Percentiles rank a stretch among this genome's conserved stretches.
Evolutionary conservation across 2,113 vertebrate genomes (phyloP).

Genomic region (Pholis gunnellus): DNA sequence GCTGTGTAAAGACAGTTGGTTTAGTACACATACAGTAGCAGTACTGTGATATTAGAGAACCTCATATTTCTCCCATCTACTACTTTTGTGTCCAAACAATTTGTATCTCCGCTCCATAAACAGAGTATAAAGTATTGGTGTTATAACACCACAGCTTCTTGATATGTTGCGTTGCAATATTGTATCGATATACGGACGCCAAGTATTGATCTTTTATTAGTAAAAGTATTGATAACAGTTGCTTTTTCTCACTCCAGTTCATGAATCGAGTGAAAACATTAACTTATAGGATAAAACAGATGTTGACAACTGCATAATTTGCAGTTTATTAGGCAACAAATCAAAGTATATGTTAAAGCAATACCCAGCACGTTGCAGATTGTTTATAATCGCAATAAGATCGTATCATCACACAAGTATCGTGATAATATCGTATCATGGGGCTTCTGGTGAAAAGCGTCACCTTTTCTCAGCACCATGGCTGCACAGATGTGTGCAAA

Average conservation of each 20-base stretch:
- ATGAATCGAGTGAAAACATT: neutral
- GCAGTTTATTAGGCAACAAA: too few species aligned
- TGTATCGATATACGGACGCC: too few species aligned
- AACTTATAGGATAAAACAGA: neutral
- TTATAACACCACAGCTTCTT: too few species aligned
- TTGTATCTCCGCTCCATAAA: neutral
- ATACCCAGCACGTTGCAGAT: neutral
- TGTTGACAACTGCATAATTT: neutral
- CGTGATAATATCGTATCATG: too few species aligned
- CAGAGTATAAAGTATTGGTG: neutral
- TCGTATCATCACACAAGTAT: neutral
- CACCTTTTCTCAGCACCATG: neutral
- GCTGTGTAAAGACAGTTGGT: slow-evolving; percentile 67
- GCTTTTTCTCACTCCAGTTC: too few species aligned
- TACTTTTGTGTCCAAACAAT: neutral
- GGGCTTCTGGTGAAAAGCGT: slow-evolving; percentile 1
- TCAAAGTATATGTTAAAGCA: too few species aligned
- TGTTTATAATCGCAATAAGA: neutral
- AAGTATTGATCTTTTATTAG: too few species aligned
- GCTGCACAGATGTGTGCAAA: neutral
- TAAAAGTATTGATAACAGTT: neutral
- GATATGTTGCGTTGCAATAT: too few species aligned
- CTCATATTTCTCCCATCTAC: neutral
- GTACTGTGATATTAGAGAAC: neutral
- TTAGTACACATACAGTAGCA: neutral